Percentiles rank a stretch among this genome's conserved stretches.
Conservation (phyloP, 2,113 vertebrate species). For the Progne subis region DNA sequence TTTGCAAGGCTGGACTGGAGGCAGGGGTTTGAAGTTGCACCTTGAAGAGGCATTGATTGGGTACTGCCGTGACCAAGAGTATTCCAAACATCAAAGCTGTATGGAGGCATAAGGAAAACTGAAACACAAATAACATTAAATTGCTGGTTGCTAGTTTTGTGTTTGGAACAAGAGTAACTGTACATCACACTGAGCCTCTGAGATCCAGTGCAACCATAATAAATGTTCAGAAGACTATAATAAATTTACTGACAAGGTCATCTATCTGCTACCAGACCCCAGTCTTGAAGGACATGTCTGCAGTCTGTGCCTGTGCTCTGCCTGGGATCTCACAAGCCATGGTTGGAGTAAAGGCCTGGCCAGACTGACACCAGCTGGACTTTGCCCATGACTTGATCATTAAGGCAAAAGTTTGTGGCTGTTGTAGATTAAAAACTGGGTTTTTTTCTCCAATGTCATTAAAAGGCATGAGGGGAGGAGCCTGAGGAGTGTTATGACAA, state of each 20-base stretch:
- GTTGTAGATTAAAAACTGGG: not conserved
- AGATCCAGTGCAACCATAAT: not conserved
- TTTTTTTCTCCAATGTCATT: not conserved
- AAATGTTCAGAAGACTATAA: not conserved
- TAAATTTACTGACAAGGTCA: not conserved
- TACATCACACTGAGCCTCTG: not conserved
- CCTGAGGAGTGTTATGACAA: not conserved
- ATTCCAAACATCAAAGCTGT: not conserved
- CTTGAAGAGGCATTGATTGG: not conserved
- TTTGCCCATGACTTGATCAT: not conserved
- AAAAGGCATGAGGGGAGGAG: not conserved
- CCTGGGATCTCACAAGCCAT: not conserved
- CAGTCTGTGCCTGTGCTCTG: not conserved
- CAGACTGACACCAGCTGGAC: not conserved
- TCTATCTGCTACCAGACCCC: not conserved
- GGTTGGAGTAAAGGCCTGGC: not conserved
- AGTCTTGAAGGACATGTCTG: not conserved
- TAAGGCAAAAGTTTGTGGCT: not conserved
- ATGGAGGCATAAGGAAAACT: not conserved
- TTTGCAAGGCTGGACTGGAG: not conserved
- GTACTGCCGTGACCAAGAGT: not conserved
- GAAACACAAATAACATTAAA: not conserved
- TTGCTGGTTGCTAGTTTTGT: not conserved
- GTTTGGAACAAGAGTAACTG: not conserved
- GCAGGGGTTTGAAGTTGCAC: not conserved